Conservation (phyloP, 2,888 invertebrate species). For the Tillus elongatus region DNA sequence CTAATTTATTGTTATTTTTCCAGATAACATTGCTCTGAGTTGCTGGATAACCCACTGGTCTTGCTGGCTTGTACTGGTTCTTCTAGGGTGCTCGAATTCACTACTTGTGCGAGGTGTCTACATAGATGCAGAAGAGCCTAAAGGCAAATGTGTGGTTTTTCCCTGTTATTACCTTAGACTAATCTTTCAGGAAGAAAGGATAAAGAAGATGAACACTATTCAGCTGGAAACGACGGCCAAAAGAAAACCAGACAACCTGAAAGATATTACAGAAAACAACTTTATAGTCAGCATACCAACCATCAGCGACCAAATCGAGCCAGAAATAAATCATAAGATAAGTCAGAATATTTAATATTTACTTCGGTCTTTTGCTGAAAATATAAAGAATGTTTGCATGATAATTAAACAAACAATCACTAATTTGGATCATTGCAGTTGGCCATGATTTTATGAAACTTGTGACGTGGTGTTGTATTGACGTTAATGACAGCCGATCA, state of each 20-base stretch:
- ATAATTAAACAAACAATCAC: no score
- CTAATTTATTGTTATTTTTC: no score
- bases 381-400: no score
- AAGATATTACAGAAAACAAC: conserved; percentile 13
- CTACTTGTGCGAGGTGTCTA: conserved; percentile 79
- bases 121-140: conserved; percentile 77
- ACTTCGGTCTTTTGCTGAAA: no score
- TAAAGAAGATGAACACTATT: conserved; percentile 44
- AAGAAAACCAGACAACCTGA: conserved; percentile 15
- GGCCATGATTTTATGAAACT: no score
- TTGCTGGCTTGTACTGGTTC: conserved; percentile 63
- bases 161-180: conserved; percentile 75
- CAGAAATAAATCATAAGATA: no score
- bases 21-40: conserved; percentile 64
- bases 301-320: neutral
- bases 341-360: no score
- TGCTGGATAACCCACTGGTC: conserved; percentile 73
- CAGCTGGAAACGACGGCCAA: conserved; percentile 24
- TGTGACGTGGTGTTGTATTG: no score
- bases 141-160: conserved; percentile 73
- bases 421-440: no score
- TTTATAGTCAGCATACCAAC: neutral
- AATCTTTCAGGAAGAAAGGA: conserved; percentile 61
- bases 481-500: no score
- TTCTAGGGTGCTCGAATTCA: conserved; percentile 80